Percentiles rank a stretch among this genome's conserved stretches.
phyloP scores from a whole-genome alignment of 2,797 vertebrate genomes.

The Muscicapa comitata region DNA sequence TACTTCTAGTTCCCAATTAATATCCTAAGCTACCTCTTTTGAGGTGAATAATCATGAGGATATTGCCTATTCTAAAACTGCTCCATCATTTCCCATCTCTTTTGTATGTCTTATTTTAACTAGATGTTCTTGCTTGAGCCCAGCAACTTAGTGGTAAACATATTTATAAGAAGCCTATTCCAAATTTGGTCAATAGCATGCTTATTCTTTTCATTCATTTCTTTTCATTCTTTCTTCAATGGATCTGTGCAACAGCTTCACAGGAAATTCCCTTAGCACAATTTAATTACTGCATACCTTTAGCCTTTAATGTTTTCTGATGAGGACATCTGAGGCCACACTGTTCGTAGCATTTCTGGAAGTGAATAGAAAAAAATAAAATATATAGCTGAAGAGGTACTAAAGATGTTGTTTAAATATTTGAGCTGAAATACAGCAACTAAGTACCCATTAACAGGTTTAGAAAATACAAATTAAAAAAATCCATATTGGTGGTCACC shows the following conservation, averaged over 20 bases:
- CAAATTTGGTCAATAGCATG: background rate
- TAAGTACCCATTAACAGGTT: background rate
- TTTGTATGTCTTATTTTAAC: background rate
- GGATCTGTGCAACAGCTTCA: background rate
- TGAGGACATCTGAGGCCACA: background rate
- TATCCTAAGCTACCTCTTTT: background rate
- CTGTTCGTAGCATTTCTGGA: background rate
- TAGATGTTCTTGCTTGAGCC: background rate
- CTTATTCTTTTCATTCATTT: background rate
- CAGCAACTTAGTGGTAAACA: background rate
- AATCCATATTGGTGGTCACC: background rate
- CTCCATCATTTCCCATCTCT: background rate
- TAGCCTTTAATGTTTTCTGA: background rate
- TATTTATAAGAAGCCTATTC: background rate
- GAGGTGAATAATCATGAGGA: background rate
- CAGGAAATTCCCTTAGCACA: background rate
- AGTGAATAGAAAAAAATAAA: background rate
- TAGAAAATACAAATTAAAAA: background rate
- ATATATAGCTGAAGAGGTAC: background rate
- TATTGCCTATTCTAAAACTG: background rate
- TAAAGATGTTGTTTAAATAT: background rate
- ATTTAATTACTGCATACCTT: background rate
- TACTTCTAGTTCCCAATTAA: background rate
- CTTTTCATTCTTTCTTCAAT: background rate
- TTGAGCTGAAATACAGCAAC: background rate